Percentiles rank a stretch among this genome's conserved stretches.
Conservation (phyloP, 1,140 invertebrate genomes). For the Drosophila mayri region DNA sequence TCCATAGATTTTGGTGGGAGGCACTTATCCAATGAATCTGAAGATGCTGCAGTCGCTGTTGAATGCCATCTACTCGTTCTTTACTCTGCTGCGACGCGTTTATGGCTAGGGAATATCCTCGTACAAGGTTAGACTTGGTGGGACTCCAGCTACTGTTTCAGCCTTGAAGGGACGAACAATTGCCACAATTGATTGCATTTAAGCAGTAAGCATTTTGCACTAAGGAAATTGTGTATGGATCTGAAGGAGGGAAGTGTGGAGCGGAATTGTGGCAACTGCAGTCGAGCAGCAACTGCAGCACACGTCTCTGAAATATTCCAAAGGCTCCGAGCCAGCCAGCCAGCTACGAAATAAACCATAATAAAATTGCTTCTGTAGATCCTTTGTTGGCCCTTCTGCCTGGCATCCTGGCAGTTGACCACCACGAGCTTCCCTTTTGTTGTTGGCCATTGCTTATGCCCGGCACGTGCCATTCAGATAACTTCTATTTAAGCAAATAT, state of each 20-base stretch:
- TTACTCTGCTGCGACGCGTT: slow-evolving; percentile 64
- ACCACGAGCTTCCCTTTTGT: slow-evolving; percentile 29
- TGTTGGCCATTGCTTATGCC: slow-evolving; percentile 55
- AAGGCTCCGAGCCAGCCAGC: slow-evolving; percentile 10
- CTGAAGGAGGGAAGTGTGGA: not conserved
- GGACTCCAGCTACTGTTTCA: slow-evolving; percentile 5
- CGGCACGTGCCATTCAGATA: slow-evolving; percentile 75
- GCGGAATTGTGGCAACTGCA: slow-evolving; percentile 56
- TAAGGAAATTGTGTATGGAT: slow-evolving; percentile 18
- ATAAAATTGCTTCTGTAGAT: slow-evolving; percentile 64
- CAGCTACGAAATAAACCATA: slow-evolving; percentile 70
- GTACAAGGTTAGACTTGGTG: slow-evolving; percentile 18
- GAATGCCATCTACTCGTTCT: slow-evolving; percentile 71
- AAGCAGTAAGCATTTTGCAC: slow-evolving; percentile 41
- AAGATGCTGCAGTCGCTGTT: slow-evolving; percentile 70
- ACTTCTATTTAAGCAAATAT: slow-evolving; percentile 83
- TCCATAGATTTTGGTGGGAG: slow-evolving; percentile 67
- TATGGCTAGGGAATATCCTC: slow-evolving; percentile 48
- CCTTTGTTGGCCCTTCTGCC: slow-evolving; percentile 33
- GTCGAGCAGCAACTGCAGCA: slow-evolving; percentile 36
- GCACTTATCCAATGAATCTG: slow-evolving; percentile 72
- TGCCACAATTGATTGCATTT: slow-evolving; percentile 77
- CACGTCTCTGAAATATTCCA: slow-evolving; percentile 45
- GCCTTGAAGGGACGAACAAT: slow-evolving; percentile 20
- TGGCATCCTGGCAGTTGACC: slow-evolving; percentile 26